Conservation (phyloP, 2,797 vertebrate species). For the Cossypha heuglini region DNA sequence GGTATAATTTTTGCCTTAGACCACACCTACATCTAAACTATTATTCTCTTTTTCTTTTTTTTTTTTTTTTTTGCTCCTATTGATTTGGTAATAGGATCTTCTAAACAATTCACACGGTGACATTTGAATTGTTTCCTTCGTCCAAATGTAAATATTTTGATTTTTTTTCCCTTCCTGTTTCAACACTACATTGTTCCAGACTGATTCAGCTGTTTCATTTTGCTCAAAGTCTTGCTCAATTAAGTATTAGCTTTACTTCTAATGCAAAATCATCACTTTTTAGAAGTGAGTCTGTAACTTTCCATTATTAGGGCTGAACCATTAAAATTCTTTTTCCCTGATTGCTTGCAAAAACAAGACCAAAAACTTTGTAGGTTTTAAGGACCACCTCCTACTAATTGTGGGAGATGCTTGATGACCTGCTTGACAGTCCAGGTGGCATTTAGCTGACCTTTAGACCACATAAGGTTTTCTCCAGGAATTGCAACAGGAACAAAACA, state of each 20-base stretch:
- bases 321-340: neutral
- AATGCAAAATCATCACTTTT: neutral
- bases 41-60: neutral
- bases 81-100: neutral
- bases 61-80: neutral
- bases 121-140: neutral
- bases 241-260: neutral
- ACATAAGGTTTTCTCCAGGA: neutral
- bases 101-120: neutral
- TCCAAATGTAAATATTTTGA: neutral
- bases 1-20: neutral
- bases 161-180: neutral
- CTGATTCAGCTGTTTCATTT: neutral
- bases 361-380: neutral
- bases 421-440: neutral
- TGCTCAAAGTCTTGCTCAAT: neutral
- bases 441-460: neutral
- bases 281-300: neutral
- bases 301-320: neutral
- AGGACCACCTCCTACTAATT: neutral
- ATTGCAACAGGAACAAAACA: neutral
- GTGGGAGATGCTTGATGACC: neutral
- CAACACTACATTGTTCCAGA: neutral
- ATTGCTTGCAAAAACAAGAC: neutral
- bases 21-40: neutral